Evolutionary conservation across 2,797 vertebrate genomes (phyloP).

Genomic region (Acipenser transmontanus): DNA sequence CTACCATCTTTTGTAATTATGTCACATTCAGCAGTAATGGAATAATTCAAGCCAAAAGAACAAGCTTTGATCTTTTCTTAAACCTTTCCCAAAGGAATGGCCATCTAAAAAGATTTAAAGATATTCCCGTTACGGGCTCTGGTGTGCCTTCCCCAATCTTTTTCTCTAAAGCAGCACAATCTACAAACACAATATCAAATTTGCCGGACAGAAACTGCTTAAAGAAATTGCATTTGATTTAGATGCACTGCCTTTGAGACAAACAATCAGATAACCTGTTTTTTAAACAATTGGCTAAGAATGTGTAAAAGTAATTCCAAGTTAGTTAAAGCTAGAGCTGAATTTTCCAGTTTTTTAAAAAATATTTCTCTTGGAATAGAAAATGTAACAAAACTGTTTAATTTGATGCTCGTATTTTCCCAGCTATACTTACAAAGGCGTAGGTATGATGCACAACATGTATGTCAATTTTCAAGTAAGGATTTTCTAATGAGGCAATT

Average conservation of each 20-base stretch:
- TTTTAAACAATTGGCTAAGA: background rate
- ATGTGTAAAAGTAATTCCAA: background rate
- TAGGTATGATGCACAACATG: no score
- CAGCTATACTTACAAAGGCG: no score
- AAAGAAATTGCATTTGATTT: conserved; percentile 1
- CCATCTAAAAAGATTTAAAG: conserved; percentile 73
- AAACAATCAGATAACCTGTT: background rate
- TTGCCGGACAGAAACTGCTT: conserved; percentile 31
- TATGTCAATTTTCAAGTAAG: no score
- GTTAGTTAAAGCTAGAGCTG: no score
- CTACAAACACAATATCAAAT: conserved; percentile 45
- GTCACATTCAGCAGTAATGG: conserved; percentile 80
- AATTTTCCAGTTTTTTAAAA: no score
- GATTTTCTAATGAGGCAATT: no score
- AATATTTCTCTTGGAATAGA: no score
- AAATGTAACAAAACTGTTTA: no score
- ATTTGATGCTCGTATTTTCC: no score
- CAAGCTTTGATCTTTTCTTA: conserved; percentile 80
- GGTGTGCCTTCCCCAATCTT: conserved; percentile 60
- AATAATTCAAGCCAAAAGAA: conserved; percentile 76
- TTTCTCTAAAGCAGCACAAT: conserved; percentile 49
- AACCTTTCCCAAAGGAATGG: conserved; percentile 71
- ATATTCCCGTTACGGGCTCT: conserved; percentile 70
- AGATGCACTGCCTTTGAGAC: background rate
- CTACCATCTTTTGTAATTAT: conserved; percentile 83